phyloP scores from a whole-genome alignment of 2,888 invertebrate species.

The Onthophagus sagittarius region DNA sequence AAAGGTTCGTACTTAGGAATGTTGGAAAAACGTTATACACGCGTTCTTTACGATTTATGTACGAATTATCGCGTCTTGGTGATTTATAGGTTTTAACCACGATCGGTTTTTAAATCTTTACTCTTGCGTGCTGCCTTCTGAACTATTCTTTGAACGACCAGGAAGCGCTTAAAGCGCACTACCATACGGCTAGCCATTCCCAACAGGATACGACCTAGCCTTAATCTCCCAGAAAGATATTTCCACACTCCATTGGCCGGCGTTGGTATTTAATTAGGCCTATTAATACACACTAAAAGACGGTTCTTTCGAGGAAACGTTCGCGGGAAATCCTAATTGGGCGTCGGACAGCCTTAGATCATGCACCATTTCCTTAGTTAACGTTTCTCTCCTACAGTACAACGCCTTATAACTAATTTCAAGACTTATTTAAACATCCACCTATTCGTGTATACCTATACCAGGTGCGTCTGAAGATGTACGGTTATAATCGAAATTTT shows the following conservation, averaged over 20 bases:
- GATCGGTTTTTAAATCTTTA: constrained; percentile 8
- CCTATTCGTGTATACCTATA: no score
- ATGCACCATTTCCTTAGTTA: constrained; percentile 47
- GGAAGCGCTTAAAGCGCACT: neutral
- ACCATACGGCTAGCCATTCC: neutral
- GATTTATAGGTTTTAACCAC: constrained; percentile 5
- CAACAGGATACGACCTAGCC: neutral
- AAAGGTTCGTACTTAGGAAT: neutral
- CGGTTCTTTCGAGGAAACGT: neutral
- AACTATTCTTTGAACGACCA: neutral
- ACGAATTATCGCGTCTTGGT: constrained; percentile 1
- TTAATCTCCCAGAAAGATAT: neutral
- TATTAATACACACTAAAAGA: neutral
- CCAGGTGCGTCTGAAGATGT: no score
- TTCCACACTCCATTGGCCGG: neutral
- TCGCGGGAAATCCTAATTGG: neutral
- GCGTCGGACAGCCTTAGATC: constrained; percentile 46
- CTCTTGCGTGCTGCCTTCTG: neutral
- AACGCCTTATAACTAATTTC: neutral
- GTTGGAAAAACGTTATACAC: neutral
- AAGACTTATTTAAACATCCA: neutral
- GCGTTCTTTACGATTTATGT: neutral
- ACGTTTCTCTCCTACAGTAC: constrained; percentile 39
- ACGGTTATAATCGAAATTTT: no score
- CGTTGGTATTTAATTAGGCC: neutral